phyloP scores from a whole-genome alignment of 2,888 invertebrate genomes.

The Brenthis hecate region DNA sequence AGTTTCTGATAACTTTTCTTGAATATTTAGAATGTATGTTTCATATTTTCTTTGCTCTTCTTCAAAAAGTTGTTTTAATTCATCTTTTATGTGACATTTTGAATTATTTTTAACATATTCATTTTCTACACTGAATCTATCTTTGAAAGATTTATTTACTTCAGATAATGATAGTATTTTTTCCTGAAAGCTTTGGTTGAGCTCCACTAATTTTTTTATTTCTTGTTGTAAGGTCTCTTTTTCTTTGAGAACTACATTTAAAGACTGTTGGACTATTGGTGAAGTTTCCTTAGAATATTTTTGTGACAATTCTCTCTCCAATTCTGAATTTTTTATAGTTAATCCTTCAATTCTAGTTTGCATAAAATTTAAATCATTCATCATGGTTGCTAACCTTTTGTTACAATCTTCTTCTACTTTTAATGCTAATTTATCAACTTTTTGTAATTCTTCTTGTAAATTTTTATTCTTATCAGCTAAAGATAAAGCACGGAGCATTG shows the following conservation, averaged over 20 bases:
- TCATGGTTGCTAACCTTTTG: conserved; percentile 84
- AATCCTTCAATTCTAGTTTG: conserved; percentile 81
- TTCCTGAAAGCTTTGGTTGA: conserved; percentile 76
- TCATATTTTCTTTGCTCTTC: conserved; percentile 75
- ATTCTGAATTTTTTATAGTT: conserved; percentile 67
- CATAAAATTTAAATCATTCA: conserved; percentile 82
- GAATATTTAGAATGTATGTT: conserved; percentile 58
- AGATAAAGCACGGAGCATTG: conserved; percentile 88
- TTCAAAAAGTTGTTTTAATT: conserved; percentile 64
- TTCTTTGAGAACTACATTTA: conserved; percentile 57
- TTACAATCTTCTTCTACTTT: conserved; percentile 90
- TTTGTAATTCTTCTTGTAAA: conserved; percentile 87
- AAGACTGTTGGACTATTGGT: conserved; percentile 52
- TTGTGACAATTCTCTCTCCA: conserved; percentile 82
- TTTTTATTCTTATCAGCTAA: conserved; percentile 88
- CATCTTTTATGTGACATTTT: conserved; percentile 64
- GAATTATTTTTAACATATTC: conserved; percentile 46
- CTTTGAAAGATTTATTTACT: conserved; percentile 49
- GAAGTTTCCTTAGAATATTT: conserved; percentile 47
- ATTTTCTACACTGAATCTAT: conserved; percentile 44
- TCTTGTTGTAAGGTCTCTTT: conserved; percentile 72
- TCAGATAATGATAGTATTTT: conserved; percentile 60
- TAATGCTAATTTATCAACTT: conserved; percentile 88
- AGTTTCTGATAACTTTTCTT: conserved; percentile 68
- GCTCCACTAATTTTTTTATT: conserved; percentile 73